phyloP scores from a whole-genome alignment of 2,888 invertebrate genomes.

The Stenichneumon culpator region DNA sequence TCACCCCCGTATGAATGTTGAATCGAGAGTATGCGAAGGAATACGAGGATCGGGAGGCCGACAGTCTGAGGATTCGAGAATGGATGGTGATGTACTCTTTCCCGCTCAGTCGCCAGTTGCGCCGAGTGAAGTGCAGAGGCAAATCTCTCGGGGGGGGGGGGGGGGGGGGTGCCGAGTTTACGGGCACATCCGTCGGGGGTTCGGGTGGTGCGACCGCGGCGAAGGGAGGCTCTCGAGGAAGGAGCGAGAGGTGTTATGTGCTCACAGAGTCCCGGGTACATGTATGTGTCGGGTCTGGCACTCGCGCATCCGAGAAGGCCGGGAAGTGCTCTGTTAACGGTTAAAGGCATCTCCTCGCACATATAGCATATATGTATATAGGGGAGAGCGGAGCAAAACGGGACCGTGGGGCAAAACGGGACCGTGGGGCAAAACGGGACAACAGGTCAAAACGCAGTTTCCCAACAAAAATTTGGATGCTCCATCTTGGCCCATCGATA shows the following conservation, averaged over 20 bases:
- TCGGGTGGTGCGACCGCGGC: slow-evolving; percentile 40
- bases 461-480: too few species aligned
- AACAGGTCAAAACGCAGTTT: too few species aligned
- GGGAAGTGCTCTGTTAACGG: slow-evolving; percentile 48
- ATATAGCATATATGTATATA: not conserved
- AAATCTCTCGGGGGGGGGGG: slow-evolving; percentile 67
- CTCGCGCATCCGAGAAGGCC: slow-evolving; percentile 43
- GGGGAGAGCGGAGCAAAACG: too few species aligned
- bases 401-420: too few species aligned
- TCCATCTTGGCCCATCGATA: too few species aligned
- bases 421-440: too few species aligned
- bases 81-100: slow-evolving; percentile 47
- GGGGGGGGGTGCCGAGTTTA: slow-evolving; percentile 66
- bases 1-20: slow-evolving; percentile 56
- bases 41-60: slow-evolving; percentile 26
- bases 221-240: slow-evolving; percentile 41
- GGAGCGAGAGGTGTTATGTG: slow-evolving; percentile 39
- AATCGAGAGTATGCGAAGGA: slow-evolving; percentile 56
- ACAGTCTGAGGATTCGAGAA: slow-evolving; percentile 64
- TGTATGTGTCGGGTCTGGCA: slow-evolving; percentile 35
- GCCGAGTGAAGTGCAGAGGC: slow-evolving; percentile 57
- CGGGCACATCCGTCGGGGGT: slow-evolving; percentile 62
- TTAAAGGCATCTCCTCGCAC: slow-evolving; percentile 25
- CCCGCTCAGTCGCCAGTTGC: slow-evolving; percentile 35
- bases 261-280: not conserved